Conservation (phyloP, 2,888 invertebrate species). For the Polydrusus cervinus region DNA sequence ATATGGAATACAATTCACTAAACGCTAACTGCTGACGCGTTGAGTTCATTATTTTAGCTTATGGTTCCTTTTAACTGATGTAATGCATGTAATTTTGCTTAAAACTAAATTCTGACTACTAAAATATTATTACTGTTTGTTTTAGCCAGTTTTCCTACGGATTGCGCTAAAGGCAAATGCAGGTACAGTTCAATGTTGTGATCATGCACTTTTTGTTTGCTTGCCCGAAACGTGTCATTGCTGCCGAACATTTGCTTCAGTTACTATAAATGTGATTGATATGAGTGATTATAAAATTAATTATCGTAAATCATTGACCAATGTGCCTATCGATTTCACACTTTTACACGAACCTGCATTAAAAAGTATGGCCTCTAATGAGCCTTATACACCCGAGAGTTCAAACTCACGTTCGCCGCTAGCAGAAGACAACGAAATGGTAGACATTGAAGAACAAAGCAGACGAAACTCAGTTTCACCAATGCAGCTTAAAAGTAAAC, state of each 20-base stretch:
- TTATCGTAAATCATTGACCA: slow-evolving; percentile 61
- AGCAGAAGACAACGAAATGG: slow-evolving; percentile 69
- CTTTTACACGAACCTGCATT: slow-evolving; percentile 73
- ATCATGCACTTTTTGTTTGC: slow-evolving; percentile 71
- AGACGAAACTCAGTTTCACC: slow-evolving; percentile 74
- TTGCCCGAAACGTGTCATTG: slow-evolving; percentile 72
- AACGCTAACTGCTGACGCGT: too few relatives aligned
- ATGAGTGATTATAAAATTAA: slow-evolving; percentile 66
- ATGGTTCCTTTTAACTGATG: too few relatives aligned
- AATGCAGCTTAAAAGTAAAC: slow-evolving; percentile 76
- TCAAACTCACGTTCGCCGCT: slow-evolving; percentile 84
- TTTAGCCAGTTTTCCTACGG: slow-evolving; percentile 87
- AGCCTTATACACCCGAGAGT: slow-evolving; percentile 90
- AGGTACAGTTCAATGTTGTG: slow-evolving; percentile 83
- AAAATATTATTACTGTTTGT: slow-evolving; percentile 56
- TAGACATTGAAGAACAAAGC: slow-evolving; percentile 61
- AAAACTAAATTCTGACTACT: too few relatives aligned
- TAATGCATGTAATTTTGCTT: too few relatives aligned
- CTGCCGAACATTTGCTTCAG: slow-evolving; percentile 70
- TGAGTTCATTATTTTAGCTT: too few relatives aligned
- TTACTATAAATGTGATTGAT: slow-evolving; percentile 70
- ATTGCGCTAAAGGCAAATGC: slow-evolving; percentile 81
- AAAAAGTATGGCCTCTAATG: slow-evolving; percentile 72
- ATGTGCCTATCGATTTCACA: slow-evolving; percentile 66
- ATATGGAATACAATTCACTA: too few relatives aligned